phyloP scores from a whole-genome alignment of 2,113 vertebrate species.

The Hippocampus abdominalis region DNA sequence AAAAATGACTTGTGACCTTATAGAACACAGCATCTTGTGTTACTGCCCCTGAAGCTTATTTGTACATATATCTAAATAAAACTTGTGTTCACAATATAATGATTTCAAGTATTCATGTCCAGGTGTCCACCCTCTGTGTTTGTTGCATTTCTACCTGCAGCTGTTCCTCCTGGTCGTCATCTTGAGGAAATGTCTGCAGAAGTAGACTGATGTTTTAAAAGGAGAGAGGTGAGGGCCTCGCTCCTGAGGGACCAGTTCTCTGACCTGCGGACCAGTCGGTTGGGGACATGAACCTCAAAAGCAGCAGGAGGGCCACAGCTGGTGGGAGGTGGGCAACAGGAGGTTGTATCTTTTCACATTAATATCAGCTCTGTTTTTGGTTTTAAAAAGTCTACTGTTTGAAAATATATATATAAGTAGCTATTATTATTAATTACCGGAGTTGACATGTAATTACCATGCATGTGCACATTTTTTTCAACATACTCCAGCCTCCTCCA shows the following conservation, averaged over 20 bases:
- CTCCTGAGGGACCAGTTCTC: slow-evolving; percentile 50
- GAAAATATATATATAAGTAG: neutral
- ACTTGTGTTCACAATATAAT: slow-evolving; percentile 12
- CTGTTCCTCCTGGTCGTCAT: slow-evolving; percentile 49
- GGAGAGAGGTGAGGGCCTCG: slow-evolving; percentile 54
- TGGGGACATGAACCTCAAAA: slow-evolving; percentile 60
- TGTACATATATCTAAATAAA: neutral
- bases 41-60: slow-evolving; percentile 32
- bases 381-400: neutral
- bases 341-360: slow-evolving; percentile 2
- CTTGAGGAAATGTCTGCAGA: slow-evolving; percentile 45
- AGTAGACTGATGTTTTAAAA: slow-evolving; percentile 65
- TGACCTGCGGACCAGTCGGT: slow-evolving; percentile 54
- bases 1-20: slow-evolving; percentile 28
- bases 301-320: slow-evolving; percentile 24
- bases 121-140: slow-evolving; percentile 26
- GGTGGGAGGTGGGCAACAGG: slow-evolving; percentile 18
- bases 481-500: too few relatives aligned
- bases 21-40: slow-evolving; percentile 24
- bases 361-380: neutral
- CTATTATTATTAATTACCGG: too few relatives aligned
- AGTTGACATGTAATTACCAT: too few relatives aligned
- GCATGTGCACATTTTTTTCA: too few relatives aligned
- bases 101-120: slow-evolving; percentile 14
- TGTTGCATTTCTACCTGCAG: slow-evolving; percentile 44